Conservation (phyloP, 2,113 vertebrate species). For the Oreochromis aureus region DNA sequence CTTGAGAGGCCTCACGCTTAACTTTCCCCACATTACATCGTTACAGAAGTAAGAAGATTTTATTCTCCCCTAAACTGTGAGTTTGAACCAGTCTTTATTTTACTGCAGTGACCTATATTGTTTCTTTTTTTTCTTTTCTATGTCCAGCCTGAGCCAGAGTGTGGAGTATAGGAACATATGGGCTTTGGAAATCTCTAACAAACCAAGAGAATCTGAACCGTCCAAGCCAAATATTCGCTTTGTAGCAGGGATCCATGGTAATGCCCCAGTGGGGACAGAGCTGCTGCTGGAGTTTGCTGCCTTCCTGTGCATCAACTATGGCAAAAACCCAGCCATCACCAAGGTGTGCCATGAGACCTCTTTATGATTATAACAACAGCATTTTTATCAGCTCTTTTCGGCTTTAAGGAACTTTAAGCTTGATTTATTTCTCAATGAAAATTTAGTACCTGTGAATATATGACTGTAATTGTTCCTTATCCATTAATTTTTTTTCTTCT, state of each 20-base stretch:
- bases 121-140: neutral
- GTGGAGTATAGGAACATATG: slow-evolving; percentile 85
- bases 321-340: slow-evolving; percentile 86
- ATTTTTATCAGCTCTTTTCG: neutral
- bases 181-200: slow-evolving; percentile 96
- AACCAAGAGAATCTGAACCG: slow-evolving; percentile 79
- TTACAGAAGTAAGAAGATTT: slow-evolving; percentile 66
- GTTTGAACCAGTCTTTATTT: neutral
- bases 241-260: slow-evolving; percentile 91
- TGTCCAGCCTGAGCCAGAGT: slow-evolving; percentile 87
- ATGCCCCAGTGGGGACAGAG: slow-evolving; percentile 90
- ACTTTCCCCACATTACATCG: slow-evolving; percentile 88
- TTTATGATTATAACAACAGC: neutral
- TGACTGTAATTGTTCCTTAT: neutral
- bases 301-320: slow-evolving; percentile 92
- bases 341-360: slow-evolving; percentile 68
- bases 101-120: neutral
- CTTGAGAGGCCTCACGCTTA: slow-evolving; percentile 82
- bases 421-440: neutral
- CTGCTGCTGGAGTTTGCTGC: slow-evolving; percentile 90
- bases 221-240: slow-evolving; percentile 93
- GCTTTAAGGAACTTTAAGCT: neutral
- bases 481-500: neutral
- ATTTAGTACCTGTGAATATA: neutral
- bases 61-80: neutral